Percentiles rank a stretch among this genome's conserved stretches.
Evolutionary conservation across 2,113 vertebrate species (phyloP).

Genomic region (Morone saxatilis): DNA sequence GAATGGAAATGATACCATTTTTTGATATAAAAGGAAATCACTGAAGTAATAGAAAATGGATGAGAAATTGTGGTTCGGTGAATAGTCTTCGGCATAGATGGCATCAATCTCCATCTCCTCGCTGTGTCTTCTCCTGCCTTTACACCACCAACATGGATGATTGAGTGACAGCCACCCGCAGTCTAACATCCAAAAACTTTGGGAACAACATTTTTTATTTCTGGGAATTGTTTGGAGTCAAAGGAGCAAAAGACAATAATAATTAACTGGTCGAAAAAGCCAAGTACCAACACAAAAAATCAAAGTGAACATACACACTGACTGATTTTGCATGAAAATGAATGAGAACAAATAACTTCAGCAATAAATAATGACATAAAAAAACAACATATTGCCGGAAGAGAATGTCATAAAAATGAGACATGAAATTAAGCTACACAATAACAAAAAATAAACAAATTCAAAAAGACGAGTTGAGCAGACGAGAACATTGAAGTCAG

Average conservation of each 20-base stretch:
- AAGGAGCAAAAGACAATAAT: constrained; percentile 88
- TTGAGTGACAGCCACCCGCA: constrained; percentile 52
- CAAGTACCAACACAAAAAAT: constrained; percentile 88
- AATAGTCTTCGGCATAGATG: constrained; percentile 17
- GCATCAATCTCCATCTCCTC: constrained; percentile 38
- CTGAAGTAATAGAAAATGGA: constrained; percentile 46
- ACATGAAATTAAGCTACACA: constrained; percentile 75
- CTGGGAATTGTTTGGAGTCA: constrained; percentile 94
- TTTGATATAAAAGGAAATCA: constrained; percentile 64
- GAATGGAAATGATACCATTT: constrained; percentile 75
- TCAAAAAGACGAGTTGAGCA: constrained; percentile 47
- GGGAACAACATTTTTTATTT: constrained; percentile 99
- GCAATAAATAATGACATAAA: constrained; percentile 74
- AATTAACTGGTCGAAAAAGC: constrained; percentile 82
- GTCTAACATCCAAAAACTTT: constrained; percentile 83
- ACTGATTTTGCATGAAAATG: constrained; percentile 84
- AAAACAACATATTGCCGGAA: constrained; percentile 85
- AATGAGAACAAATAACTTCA: constrained; percentile 83
- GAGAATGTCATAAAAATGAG: constrained; percentile 80
- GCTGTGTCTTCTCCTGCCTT: neutral
- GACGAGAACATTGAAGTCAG: constrained; percentile 84
- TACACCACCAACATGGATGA: constrained; percentile 12
- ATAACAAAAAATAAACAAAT: constrained; percentile 76
- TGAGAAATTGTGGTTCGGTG: constrained; percentile 49
- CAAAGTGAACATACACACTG: constrained; percentile 85